phyloP scores from a whole-genome alignment of 2,113 vertebrate species.

The Pagrus major region DNA sequence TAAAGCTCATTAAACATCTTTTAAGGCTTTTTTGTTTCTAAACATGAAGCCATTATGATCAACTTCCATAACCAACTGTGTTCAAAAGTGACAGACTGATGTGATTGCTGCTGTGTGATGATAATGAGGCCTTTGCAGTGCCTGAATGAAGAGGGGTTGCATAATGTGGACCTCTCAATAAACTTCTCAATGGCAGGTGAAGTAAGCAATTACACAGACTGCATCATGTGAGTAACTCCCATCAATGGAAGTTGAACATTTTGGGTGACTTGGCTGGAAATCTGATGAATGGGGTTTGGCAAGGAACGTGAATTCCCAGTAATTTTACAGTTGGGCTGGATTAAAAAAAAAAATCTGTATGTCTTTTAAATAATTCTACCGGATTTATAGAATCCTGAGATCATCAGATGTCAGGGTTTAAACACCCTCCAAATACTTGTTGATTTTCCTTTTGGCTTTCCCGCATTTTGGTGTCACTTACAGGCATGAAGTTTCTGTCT shows the following conservation, averaged over 20 bases:
- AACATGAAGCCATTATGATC: neutral
- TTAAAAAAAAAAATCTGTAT: too few species aligned
- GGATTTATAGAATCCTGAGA: too few species aligned
- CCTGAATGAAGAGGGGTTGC: neutral
- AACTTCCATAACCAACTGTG: neutral
- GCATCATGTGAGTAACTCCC: constrained; percentile 2
- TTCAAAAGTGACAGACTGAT: neutral
- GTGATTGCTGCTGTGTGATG: neutral
- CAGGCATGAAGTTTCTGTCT: too few species aligned
- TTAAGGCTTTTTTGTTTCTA: too few species aligned
- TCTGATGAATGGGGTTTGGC: neutral
- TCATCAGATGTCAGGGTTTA: too few species aligned
- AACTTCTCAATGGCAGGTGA: neutral
- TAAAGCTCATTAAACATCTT: too few species aligned
- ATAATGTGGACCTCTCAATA: neutral
- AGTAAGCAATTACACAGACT: neutral
- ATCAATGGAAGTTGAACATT: neutral
- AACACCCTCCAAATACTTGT: too few species aligned
- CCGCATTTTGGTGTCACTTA: too few species aligned
- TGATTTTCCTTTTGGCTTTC: too few species aligned
- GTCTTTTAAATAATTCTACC: too few species aligned
- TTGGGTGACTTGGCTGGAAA: too few species aligned
- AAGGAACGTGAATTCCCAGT: neutral
- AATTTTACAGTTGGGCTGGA: too few species aligned
- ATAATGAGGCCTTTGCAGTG: neutral